Evolutionary conservation across 2,113 vertebrate genomes (phyloP), one percentile per base, ranked within the genome.

Genomic region (Crotalus tigris): DNA sequence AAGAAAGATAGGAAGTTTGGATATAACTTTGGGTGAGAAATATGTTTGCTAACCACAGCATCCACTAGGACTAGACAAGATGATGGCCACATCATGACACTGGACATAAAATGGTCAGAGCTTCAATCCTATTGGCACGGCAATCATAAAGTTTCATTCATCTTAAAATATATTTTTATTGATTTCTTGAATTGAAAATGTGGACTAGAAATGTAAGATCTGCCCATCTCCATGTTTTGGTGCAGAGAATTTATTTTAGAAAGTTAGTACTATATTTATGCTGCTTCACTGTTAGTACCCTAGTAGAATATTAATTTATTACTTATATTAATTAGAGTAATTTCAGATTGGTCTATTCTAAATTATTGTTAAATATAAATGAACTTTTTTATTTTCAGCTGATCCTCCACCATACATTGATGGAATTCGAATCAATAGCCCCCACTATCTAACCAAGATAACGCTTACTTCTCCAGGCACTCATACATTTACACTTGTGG

Each of bases 361-460:
- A 0, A 51, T 44, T 58, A 58, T 55, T 54, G 33, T 55, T 58
- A 29, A 93, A 75, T 51, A 90, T 7, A 91, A 49, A 49, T 29
- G 24, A 55, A 15, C n/a, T 39, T 87, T 95, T 94, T 46, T 23
- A 5, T 94, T 95, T 96, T 3, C 97, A 99, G 99, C 98, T 87
- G 99, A 99, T 81, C 99, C 99, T 89, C 97, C 99, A 92, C 99
- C 99, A 0, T 99, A 98, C 94, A 99, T 99, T 61, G 99, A 99
- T 93, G 99, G 99, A 12, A 99, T 99, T 96, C 98, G 99, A 0
- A 99, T 99, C 97, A 99, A 99, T 98, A 99, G 99, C 93, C 99
- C 99, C n/a, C 99, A 99, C 95, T 99, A 99, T 93, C 97, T 99
- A 95, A 99, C 99, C 89, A 99, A 99, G 98, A 99, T 99, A 92